Conservation (phyloP, 2,797 vertebrate species). For the Parauchenoglanis punctatus region DNA sequence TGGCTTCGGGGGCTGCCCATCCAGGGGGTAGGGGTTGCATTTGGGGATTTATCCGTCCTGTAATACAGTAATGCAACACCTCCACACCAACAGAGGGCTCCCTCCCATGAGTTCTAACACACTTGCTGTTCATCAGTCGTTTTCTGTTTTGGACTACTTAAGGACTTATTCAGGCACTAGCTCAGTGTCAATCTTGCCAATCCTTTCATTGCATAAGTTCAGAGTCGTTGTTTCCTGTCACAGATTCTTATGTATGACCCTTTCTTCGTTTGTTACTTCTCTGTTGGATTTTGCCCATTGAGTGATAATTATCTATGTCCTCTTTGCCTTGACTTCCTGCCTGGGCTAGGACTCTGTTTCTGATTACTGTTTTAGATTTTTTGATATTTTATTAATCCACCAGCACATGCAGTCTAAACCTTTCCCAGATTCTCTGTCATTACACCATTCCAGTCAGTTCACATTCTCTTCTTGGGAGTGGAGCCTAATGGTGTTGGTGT, state of each 20-base stretch:
- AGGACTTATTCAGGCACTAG: not conserved
- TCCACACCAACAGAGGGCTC: not conserved
- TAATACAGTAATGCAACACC: not conserved
- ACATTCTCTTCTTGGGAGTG: too few relatives aligned
- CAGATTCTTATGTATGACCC: not conserved
- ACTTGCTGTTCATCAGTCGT: not conserved
- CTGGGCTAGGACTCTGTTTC: too few relatives aligned
- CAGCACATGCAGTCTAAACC: too few relatives aligned
- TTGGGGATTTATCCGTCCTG: not conserved
- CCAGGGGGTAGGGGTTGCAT: too few relatives aligned
- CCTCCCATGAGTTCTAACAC: not conserved
- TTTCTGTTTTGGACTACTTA: not conserved
- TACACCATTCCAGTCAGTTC: too few relatives aligned
- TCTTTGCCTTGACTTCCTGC: not conserved
- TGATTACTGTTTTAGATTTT: too few relatives aligned
- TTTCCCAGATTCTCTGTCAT: too few relatives aligned
- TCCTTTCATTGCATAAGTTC: not conserved
- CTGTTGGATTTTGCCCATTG: not conserved
- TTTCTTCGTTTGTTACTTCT: not conserved
- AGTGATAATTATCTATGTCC: not conserved
- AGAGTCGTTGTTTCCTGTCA: not conserved
- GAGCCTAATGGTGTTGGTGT: not conserved
- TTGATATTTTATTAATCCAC: too few relatives aligned
- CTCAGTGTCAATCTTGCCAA: not conserved
- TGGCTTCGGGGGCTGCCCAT: too few relatives aligned